These are phyloP conservation scores for Drosophila littoralis DNA, from an alignment of 1,140 invertebrate genomes.

Conservation along the genomic window DNA sequence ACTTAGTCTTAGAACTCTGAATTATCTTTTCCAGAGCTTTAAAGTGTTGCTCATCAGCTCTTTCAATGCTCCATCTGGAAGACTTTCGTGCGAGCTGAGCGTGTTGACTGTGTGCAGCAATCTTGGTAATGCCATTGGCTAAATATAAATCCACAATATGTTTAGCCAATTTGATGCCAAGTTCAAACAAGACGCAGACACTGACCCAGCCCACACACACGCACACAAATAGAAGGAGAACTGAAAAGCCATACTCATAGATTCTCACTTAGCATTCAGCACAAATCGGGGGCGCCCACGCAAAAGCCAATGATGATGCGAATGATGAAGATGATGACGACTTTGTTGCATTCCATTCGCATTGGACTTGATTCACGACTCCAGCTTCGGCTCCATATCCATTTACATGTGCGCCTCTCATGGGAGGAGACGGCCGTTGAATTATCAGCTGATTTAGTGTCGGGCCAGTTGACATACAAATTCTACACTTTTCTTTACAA, in stretches of 20 bases:
- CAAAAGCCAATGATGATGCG: slow-evolving; percentile 8
- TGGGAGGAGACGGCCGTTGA: background rate
- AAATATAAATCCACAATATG: slow-evolving; percentile 56
- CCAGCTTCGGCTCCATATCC: slow-evolving; percentile 1
- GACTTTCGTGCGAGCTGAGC: slow-evolving; percentile 1
- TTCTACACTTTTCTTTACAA: slow-evolving; percentile 80
- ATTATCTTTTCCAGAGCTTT: background rate
- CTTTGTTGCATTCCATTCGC: slow-evolving; percentile 5
- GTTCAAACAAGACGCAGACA: slow-evolving; percentile 44
- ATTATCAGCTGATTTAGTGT: slow-evolving; percentile 80
- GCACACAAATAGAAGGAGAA: slow-evolving; percentile 9
- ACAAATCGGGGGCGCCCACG: slow-evolving; percentile 56
- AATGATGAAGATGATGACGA: slow-evolving; percentile 20
- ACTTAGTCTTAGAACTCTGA: no score
- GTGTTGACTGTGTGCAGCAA: slow-evolving; percentile 12
- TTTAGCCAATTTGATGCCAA: slow-evolving; percentile 59
- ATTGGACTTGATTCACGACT: background rate
- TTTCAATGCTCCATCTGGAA: slow-evolving; percentile 18
- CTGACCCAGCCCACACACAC: slow-evolving; percentile 36
- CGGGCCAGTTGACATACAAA: slow-evolving; percentile 74
- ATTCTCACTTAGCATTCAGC: slow-evolving; percentile 52
- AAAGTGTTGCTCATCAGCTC: background rate
- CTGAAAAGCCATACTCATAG: slow-evolving; percentile 13
- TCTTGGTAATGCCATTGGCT: slow-evolving; percentile 53
- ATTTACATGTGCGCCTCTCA: background rate